A percentile compares a stretch with the other conserved stretches of the same genome.
phyloP scores from a whole-genome alignment of 2,113 vertebrate genomes.

The Zapus hudsonius region DNA sequence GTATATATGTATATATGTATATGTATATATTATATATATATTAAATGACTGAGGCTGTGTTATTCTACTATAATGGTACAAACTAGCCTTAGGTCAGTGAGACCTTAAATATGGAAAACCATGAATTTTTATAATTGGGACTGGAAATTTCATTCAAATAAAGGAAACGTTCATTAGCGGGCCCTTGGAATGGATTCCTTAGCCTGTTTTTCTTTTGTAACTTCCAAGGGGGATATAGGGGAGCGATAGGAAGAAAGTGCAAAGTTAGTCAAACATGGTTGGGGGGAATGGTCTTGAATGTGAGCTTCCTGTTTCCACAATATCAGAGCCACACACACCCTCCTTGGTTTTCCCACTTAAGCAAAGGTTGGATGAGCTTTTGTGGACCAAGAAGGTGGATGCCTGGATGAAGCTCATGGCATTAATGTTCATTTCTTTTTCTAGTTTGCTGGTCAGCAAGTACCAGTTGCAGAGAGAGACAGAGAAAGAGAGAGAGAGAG shows the following conservation, averaged over 20 bases:
- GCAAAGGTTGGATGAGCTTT: not conserved
- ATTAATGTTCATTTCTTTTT: not conserved
- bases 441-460: not conserved
- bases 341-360: not conserved
- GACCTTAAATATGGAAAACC: not conserved
- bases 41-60: not conserved
- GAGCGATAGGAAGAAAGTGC: not conserved
- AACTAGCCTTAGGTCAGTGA: not conserved
- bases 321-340: not conserved
- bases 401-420: not conserved
- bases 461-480: not conserved
- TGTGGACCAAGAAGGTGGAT: not conserved
- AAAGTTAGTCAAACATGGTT: not conserved
- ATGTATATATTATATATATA: too few species aligned
- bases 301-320: not conserved
- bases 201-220: not conserved
- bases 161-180: not conserved
- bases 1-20: too few species aligned
- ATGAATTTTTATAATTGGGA: constrained; percentile 1
- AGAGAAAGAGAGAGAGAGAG: too few species aligned
- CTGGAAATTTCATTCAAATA: not conserved
- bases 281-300: not conserved
- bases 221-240: not conserved
- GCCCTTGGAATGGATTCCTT: not conserved
- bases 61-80: not conserved